Base-by-base conservation (phyloP, 2,888 invertebrate genomes). In the Cyaniris semiargus region DNA sequence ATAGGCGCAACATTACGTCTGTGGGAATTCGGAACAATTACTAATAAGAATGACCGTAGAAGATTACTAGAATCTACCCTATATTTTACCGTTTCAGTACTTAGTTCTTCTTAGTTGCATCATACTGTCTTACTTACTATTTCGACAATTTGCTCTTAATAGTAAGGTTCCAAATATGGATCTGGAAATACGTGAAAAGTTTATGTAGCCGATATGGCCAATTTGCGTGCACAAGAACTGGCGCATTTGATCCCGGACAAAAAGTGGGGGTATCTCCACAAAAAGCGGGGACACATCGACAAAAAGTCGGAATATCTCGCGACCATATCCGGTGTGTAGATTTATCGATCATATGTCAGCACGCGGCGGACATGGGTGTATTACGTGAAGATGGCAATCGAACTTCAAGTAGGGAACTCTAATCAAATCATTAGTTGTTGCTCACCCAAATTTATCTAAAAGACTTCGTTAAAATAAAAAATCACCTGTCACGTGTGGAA, bases 291-390 rank as follows among this genome's bases (percentile, higher is more conserved):
- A n/a, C 27, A 31, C 5, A 8, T 34, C 70, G 44, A 72, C 38
- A 72, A 72, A 72, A 44, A 44, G 44, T 44, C 48, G 72, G 72
- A 15, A 72, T 44, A 72, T 21, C 27, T 15, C 82, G 84, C 86
- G 88, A 87, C 89, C 89, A 86, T 89, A 88, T 90, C 90, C 89
- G 90, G 84, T 83, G 80, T 76, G 77, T 79, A 81, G 85, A 91
- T 90, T 88, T 89, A 90, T 90, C 76, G 83, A 80, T 84, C 86
- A 87, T 86, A 85, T 86, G 87, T 85, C 84, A 80, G 80, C 80
- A 83, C 82, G 81, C 78, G 78, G 78, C 79, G 76, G 66, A 31
- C 66, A 27, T 15, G 66, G 0, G 15, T 3, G 1, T 66, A 66
- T 66, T 31, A 66, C 31, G 31, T 66, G 6, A 13, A 10, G 21